A percentile compares a stretch with the other conserved stretches of the same genome.
Conservation (phyloP, 2,888 invertebrate genomes). For the Rhagophthalmus giganteus region DNA sequence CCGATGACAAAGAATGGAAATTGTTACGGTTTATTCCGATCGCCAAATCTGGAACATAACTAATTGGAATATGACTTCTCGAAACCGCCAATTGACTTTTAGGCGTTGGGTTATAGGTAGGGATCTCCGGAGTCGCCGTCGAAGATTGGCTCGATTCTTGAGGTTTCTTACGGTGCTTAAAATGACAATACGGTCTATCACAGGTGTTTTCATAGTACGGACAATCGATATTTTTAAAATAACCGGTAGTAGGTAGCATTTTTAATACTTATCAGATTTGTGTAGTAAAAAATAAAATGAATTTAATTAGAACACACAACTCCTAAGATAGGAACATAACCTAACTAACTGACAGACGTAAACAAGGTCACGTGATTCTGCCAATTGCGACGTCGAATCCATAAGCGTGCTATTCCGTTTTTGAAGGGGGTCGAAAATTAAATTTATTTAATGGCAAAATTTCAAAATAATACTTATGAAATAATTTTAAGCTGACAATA, state of each 20-base stretch:
- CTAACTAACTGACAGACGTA: slow-evolving; percentile 21
- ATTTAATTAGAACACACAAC: slow-evolving; percentile 16
- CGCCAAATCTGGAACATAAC: slow-evolving; percentile 59
- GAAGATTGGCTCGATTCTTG: slow-evolving; percentile 59
- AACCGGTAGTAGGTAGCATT: slow-evolving; percentile 90
- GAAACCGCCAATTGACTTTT: slow-evolving; percentile 56
- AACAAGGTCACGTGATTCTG: slow-evolving; percentile 10
- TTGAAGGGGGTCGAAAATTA: too few species aligned
- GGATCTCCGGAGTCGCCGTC: slow-evolving; percentile 53
- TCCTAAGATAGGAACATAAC: slow-evolving; percentile 13
- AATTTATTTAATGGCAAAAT: too few species aligned
- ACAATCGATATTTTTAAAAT: slow-evolving; percentile 83
- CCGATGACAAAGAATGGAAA: slow-evolving; percentile 36
- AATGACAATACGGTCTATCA: slow-evolving; percentile 90
- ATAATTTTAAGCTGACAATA: too few species aligned
- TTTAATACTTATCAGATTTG: slow-evolving; percentile 40
- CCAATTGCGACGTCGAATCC: slow-evolving; percentile 5
- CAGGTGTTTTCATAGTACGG: slow-evolving; percentile 84
- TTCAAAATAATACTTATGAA: too few species aligned
- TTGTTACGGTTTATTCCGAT: slow-evolving; percentile 56
- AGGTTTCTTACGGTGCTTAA: slow-evolving; percentile 75
- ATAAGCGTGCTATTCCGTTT: too few species aligned
- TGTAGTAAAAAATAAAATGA: not conserved
- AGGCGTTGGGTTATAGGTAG: slow-evolving; percentile 56
- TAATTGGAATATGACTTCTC: slow-evolving; percentile 56